These are phyloP conservation scores for Melipona quadrifasciata DNA, from an alignment of 1,140 invertebrate genomes.

Conservation along the genomic window DNA sequence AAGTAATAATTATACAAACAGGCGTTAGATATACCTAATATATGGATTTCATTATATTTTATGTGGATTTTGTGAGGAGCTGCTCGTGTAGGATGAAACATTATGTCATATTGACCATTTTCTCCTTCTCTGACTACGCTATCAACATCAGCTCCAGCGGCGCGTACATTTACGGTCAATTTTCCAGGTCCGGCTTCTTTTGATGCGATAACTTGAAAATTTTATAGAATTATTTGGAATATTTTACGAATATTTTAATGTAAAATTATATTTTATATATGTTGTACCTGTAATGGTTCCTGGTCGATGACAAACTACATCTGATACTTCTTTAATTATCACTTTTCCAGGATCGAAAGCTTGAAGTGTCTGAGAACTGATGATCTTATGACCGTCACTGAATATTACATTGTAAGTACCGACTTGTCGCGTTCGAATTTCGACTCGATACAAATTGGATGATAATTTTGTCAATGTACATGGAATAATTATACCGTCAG, in stretches of 20 bases:
- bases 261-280: background rate
- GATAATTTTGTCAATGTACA: slow-evolving; percentile 81
- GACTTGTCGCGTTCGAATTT: slow-evolving; percentile 84
- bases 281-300: slow-evolving; percentile 87
- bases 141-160: slow-evolving; percentile 90
- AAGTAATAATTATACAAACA: background rate
- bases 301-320: slow-evolving; percentile 92
- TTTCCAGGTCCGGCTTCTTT: slow-evolving; percentile 91
- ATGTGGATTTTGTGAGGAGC: slow-evolving; percentile 90
- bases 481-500: slow-evolving; percentile 84
- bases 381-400: slow-evolving; percentile 81
- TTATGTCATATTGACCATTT: slow-evolving; percentile 88
- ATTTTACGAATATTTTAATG: background rate
- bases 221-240: slow-evolving; percentile 5
- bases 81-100: slow-evolving; percentile 91
- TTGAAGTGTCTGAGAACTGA: slow-evolving; percentile 87
- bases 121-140: slow-evolving; percentile 89
- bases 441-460: slow-evolving; percentile 82
- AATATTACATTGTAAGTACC: slow-evolving; percentile 85
- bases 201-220: slow-evolving; percentile 83
- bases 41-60: slow-evolving; percentile 80
- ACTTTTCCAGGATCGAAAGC: slow-evolving; percentile 93
- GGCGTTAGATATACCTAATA: slow-evolving; percentile 68
- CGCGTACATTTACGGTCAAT: slow-evolving; percentile 89
- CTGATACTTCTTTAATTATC: slow-evolving; percentile 88